A percentile compares a stretch with the other conserved stretches of the same genome.
Conservation (phyloP, 2,888 invertebrate genomes). For the Tipula vernalis region DNA sequence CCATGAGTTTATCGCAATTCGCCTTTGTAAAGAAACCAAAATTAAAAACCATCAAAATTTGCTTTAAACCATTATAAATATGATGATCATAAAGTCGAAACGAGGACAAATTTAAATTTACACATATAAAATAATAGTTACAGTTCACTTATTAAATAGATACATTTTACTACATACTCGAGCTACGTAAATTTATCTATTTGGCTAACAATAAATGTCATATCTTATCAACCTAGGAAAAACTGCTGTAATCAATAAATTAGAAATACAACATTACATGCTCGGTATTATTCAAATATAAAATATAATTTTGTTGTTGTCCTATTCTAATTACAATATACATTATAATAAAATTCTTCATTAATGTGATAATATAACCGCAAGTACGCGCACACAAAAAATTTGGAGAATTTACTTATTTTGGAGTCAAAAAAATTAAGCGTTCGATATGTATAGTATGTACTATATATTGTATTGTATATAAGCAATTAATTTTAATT, state of each 20-base stretch:
- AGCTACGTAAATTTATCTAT: background rate
- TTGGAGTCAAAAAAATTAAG: background rate
- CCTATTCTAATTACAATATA: background rate
- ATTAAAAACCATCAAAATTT: background rate
- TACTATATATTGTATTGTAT: background rate
- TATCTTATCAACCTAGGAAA: background rate
- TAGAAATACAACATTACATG: background rate
- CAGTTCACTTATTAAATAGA: background rate
- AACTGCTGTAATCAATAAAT: background rate
- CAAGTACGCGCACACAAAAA: background rate
- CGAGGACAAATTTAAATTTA: background rate
- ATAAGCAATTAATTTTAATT: conserved; percentile 4
- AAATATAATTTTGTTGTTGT: background rate
- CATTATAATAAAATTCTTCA: background rate
- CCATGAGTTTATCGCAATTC: background rate
- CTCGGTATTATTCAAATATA: background rate
- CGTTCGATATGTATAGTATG: background rate
- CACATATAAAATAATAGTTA: background rate
- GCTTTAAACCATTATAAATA: background rate
- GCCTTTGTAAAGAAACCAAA: background rate
- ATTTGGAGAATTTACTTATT: background rate
- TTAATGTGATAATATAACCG: background rate
- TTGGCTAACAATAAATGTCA: background rate
- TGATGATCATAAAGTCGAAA: background rate
- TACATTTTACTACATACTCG: background rate